These are phyloP conservation scores for Oryzias dopingdopingensis DNA, from an alignment of 2,797 vertebrate genomes.

Conservation along the genomic window DNA sequence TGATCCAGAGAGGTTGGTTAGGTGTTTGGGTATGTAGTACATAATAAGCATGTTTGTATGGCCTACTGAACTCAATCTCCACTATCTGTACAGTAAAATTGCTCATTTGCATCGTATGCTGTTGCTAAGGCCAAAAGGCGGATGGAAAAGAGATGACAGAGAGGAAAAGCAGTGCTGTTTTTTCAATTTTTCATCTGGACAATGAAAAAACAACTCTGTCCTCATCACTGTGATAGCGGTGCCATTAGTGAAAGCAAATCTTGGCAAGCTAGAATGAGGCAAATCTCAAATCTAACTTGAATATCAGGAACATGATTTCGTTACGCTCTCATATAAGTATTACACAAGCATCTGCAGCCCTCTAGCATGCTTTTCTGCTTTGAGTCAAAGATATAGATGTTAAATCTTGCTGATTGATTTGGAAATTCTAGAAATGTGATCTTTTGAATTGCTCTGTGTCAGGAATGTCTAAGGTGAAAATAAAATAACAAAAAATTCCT, in stretches of 20 bases:
- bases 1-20: too few species aligned
- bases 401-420: slow-evolving; percentile 7
- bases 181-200: slow-evolving; percentile 14
- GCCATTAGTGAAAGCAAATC: slow-evolving; percentile 28
- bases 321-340: background rate
- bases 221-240: slow-evolving; percentile 15
- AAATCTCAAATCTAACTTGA: slow-evolving; percentile 7
- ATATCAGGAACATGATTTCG: background rate
- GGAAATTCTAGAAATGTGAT: background rate
- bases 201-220: slow-evolving; percentile 31
- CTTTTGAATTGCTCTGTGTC: background rate
- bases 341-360: background rate
- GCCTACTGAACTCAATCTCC: slow-evolving; percentile 4
- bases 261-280: slow-evolving; percentile 19
- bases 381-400: background rate
- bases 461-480: background rate
- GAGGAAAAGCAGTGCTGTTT: slow-evolving; percentile 15
- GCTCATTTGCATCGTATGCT: background rate
- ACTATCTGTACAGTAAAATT: slow-evolving; percentile 1
- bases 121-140: slow-evolving; percentile 2
- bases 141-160: slow-evolving; percentile 8
- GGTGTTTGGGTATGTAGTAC: background rate
- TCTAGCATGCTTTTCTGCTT: background rate
- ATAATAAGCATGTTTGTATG: slow-evolving; percentile 1
- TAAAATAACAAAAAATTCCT: slow-evolving; percentile 6